phyloP scores from a whole-genome alignment of 2,113 vertebrate genomes.

The Felis chaus region DNA sequence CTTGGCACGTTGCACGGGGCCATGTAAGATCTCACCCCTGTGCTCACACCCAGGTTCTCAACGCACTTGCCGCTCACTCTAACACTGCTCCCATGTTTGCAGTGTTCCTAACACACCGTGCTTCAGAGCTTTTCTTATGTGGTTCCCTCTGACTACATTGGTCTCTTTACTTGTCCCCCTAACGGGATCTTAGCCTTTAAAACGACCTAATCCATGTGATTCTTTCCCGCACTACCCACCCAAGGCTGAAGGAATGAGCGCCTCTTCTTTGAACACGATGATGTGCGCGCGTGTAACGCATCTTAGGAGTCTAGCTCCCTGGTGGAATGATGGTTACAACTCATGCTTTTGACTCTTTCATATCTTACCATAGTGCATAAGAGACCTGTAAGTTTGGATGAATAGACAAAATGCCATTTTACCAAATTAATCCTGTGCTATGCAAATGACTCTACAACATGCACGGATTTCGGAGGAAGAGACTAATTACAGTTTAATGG shows the following conservation, averaged over 20 bases:
- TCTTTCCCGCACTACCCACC: background rate
- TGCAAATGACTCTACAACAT: background rate
- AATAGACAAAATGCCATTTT: background rate
- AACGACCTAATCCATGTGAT: no score
- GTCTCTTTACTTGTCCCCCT: background rate
- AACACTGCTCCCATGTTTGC: background rate
- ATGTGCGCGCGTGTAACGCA: background rate
- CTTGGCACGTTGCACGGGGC: no score
- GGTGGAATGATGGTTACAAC: background rate
- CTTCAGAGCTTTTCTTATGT: background rate
- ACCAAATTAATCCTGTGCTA: background rate
- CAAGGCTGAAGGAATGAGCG: background rate
- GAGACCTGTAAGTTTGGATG: background rate
- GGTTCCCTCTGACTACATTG: background rate
- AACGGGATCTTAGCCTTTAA: background rate
- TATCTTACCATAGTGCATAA: background rate
- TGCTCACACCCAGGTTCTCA: no score
- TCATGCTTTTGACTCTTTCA: background rate
- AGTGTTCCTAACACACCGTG: background rate
- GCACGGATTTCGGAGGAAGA: background rate
- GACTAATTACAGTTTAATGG: background rate
- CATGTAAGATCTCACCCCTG: no score
- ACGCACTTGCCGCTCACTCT: accelerated
- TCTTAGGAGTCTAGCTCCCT: background rate
- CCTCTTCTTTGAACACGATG: no score